Evolutionary conservation across 2,113 vertebrate genomes (phyloP), one percentile per base, ranked within the genome.

Genomic region (Atherinomorus stipes): DNA sequence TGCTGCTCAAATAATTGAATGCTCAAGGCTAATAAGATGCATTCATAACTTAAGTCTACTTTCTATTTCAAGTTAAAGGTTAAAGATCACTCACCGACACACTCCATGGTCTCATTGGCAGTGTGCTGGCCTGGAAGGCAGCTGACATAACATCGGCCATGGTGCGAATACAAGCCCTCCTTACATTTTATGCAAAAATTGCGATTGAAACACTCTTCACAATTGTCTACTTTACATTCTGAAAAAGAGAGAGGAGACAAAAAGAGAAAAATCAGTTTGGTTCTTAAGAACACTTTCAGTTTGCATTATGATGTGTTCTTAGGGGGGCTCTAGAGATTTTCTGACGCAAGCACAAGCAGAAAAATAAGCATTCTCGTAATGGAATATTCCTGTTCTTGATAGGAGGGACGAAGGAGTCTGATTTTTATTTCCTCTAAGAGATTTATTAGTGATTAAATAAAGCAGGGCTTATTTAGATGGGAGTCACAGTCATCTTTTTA

Each of bases 151-250:
- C 97, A 99, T 70, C 95, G 94, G 71, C 98, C 97, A 92, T 96
- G 97, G 95, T 98, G 95, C 91, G 97, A 95, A 94, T 97, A 99
- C 84, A 96, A 93, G 83, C 94, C 96, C 90, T 97, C 97, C 92
- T 96, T 98, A 92, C 97, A 99, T 94, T 97, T 99, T 92, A 97
- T 98, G 94, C 98, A 99, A 96, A 99, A 99, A 90, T 96, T 97
- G 91, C 95, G 95, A 91, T 97, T 98, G 94, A 99, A 99, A 91
- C 97, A 99, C 66, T 95, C 96, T 94, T 98, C 96, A 84, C 98
- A 99, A 93, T 98, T 97, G 87, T 98, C 97, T 76, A 98, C 96
- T 95, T 97, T 98, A 96, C 97, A 99, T 95, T 96, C 98, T 99
- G 93, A 28, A 91, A 89, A 26, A 78, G 89, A 92, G 34, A 85